These are phyloP conservation scores for Dipus sagitta DNA, from an alignment of 2,797 vertebrate species.

Conservation along the genomic window DNA sequence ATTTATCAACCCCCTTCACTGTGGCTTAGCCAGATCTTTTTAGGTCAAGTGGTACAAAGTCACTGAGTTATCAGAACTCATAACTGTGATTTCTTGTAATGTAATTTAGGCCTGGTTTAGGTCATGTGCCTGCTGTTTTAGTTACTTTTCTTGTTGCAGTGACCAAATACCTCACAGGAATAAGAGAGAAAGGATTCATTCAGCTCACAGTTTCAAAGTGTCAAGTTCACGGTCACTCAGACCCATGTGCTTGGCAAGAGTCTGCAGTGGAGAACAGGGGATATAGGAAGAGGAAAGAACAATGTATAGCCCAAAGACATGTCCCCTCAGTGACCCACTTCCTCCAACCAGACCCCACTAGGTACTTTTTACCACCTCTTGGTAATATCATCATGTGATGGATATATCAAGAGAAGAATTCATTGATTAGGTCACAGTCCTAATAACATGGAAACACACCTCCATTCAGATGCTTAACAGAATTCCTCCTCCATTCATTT, in stretches of 20 bases:
- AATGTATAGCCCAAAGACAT: neutral
- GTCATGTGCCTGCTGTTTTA: neutral
- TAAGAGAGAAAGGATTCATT: neutral
- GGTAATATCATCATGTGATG: neutral
- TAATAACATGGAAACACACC: neutral
- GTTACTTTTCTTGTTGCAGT: neutral
- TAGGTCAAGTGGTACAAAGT: neutral
- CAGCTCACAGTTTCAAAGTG: neutral
- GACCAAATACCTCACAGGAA: neutral
- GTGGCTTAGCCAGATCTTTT: slow-evolving; percentile 19
- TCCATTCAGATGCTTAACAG: too few relatives aligned
- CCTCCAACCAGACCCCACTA: neutral
- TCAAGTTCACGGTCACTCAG: neutral
- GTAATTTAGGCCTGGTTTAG: neutral
- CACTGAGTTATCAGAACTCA: neutral
- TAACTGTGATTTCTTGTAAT: neutral
- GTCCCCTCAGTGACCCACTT: neutral
- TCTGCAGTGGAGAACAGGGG: neutral
- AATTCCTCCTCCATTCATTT: too few relatives aligned
- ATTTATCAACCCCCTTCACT: neutral
- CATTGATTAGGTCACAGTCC: neutral
- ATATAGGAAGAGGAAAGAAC: neutral
- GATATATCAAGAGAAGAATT: neutral
- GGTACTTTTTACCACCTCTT: too few relatives aligned
- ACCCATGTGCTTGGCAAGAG: neutral